Evolutionary conservation across 2,888 invertebrate genomes (phyloP).

Genomic region (Aporophyla lueneburgensis): DNA sequence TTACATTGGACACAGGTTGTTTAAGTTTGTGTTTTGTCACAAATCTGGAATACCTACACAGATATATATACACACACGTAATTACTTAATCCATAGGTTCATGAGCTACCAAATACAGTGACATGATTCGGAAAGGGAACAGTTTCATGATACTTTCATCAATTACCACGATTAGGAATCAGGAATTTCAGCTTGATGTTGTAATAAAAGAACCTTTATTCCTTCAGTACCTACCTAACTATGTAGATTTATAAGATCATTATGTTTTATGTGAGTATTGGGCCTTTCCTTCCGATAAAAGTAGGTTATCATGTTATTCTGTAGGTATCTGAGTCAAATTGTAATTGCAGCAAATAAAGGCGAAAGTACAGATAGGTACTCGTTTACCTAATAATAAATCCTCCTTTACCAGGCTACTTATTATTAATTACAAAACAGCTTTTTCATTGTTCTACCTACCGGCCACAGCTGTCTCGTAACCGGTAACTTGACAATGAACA

Average conservation of each 20-base stretch:
- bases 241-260: not conserved
- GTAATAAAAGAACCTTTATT: constrained; percentile 6
- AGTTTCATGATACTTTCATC: constrained; percentile 9
- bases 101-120: not conserved
- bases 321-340: not conserved
- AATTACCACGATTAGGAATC: constrained; percentile 6
- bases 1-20: constrained; percentile 22
- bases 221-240: not conserved
- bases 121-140: not conserved
- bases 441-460: constrained; percentile 1
- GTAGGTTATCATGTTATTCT: not conserved
- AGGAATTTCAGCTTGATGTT: not conserved
- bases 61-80: not conserved
- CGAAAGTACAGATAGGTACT: not conserved
- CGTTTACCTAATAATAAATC: not conserved
- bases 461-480: not conserved
- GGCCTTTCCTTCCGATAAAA: not conserved
- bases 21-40: constrained; percentile 14
- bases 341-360: not conserved
- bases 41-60: not conserved
- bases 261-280: constrained; percentile 4
- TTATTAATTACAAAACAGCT: not conserved
- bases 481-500: constrained; percentile 11
- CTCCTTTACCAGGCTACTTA: not conserved
- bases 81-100: not conserved